Evolutionary conservation across 2,113 vertebrate species (phyloP).

Genomic region (Pseudorasbora parva): DNA sequence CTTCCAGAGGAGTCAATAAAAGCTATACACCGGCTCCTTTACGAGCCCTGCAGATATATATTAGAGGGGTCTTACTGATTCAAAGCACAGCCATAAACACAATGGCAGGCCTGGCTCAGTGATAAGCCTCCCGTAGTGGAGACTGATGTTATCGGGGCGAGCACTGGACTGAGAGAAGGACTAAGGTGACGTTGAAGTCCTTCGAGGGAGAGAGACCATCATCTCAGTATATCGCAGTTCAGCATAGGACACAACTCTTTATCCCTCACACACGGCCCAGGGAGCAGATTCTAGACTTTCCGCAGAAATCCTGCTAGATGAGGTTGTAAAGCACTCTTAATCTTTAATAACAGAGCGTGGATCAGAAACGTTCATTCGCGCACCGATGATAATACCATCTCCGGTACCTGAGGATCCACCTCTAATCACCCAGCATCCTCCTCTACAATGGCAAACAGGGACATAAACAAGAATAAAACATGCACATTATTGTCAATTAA

Average conservation of each 20-base stretch:
- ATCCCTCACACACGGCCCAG: slow-evolving; percentile 30
- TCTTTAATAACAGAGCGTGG: slow-evolving; percentile 65
- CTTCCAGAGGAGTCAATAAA: slow-evolving; percentile 39
- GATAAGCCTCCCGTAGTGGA: slow-evolving; percentile 43
- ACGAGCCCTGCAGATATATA: slow-evolving; percentile 49
- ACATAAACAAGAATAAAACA: slow-evolving; percentile 18
- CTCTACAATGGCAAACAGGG: slow-evolving; percentile 24
- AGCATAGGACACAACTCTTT: slow-evolving; percentile 15
- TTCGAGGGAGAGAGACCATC: slow-evolving; percentile 14
- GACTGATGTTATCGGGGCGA: slow-evolving; percentile 41
- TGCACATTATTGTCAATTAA: neutral
- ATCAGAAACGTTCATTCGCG: slow-evolving; percentile 61
- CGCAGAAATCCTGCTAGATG: slow-evolving; percentile 57
- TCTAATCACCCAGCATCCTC: slow-evolving; percentile 5
- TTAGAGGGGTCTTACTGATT: slow-evolving; percentile 35
- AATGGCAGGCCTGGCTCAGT: slow-evolving; percentile 30
- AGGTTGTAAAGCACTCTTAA: slow-evolving; percentile 61
- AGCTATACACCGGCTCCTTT: slow-evolving; percentile 26
- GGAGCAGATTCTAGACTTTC: slow-evolving; percentile 42
- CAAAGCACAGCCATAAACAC: slow-evolving; percentile 44
- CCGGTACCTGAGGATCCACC: slow-evolving; percentile 49
- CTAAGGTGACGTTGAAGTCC: slow-evolving; percentile 30
- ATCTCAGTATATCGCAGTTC: slow-evolving; percentile 7
- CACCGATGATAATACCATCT: slow-evolving; percentile 56
- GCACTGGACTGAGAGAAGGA: slow-evolving; percentile 35